Base-by-base conservation (phyloP, 2,888 invertebrate species). In the Lasioglossum malachurum region DNA sequence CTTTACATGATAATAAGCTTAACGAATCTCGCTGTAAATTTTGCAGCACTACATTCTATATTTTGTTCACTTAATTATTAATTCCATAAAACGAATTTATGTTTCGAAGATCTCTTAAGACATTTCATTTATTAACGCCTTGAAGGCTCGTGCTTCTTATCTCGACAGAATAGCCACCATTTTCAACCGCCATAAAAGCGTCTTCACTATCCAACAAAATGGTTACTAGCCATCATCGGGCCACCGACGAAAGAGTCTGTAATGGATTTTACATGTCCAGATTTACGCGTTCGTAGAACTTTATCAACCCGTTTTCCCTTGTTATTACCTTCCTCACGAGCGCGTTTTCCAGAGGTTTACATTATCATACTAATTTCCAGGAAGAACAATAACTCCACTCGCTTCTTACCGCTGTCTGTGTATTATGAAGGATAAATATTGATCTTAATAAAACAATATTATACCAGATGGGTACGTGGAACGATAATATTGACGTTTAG, bases 381-480 rank as follows among this genome's bases (percentile, higher is more conserved):
- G 19, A 67, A 35, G 67, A 35, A 67, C 67, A 67, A 67, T 19
- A 67, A 60, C 16, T 14, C 16, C 27, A 14, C 27, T 14, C 4
- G 60, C 60, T 7, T 67, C 67, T 67, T 67, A 19, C 67, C 8
- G 3, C 31, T 35, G 31, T 1, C 31, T 19, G 10, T 19, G 67
- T 35, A 19, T 67, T 67, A 67, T 35, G 19, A 35, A 19, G 35
- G 31, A 14, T 67, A 67, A 67, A 67, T 35, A 67, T 67, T 67
- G 67, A 67, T 67, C 35, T 67, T 67, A 67, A 67, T 35, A 31
- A 67, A 67, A 67, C 67, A 67, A 67, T 35, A 67, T 67, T 67
- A 67, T 35, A 35, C 35, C 35, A 8, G 67, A 35, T 35, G 31
- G 31, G 53, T 35, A 67, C 67, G 67, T 19, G 19, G 19, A 67